Conservation (phyloP, 2,113 vertebrate genomes). For the Felis catus region DNA sequence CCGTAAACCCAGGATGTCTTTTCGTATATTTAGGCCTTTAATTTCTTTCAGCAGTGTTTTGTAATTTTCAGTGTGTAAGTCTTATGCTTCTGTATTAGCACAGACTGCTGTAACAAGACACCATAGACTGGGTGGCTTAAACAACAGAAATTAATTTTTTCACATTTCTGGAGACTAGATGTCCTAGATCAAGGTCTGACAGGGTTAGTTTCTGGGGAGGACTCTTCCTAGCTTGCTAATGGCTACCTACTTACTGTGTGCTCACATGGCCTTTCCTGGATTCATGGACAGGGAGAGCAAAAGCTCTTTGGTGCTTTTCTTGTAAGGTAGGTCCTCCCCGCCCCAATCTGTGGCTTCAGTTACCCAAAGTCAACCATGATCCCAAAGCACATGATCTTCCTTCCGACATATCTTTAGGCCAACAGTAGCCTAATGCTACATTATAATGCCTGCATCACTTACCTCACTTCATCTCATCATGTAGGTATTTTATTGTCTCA, state of each 20-base stretch:
- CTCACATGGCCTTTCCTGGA: background rate
- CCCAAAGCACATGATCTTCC: background rate
- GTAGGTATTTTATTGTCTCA: background rate
- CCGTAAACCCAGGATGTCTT: background rate
- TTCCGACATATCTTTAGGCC: background rate
- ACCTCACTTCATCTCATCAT: background rate
- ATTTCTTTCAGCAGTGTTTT: background rate
- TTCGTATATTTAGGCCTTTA: background rate
- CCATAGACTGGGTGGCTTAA: background rate
- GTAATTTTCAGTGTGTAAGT: background rate
- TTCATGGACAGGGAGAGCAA: background rate
- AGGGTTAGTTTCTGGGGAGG: background rate
- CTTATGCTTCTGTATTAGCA: background rate
- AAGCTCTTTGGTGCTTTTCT: background rate
- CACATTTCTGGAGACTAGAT: background rate
- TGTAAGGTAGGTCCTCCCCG: background rate
- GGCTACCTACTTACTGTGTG: background rate
- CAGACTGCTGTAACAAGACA: background rate
- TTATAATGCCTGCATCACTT: background rate
- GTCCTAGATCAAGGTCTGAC: background rate
- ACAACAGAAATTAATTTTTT: background rate
- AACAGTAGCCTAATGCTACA: background rate
- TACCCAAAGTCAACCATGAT: background rate
- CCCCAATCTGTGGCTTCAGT: background rate
- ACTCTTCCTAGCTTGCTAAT: background rate